Percentiles rank a stretch among this genome's conserved stretches.
Conservation (phyloP, 2,797 vertebrate species). For the Poeciliopsis turneri region DNA sequence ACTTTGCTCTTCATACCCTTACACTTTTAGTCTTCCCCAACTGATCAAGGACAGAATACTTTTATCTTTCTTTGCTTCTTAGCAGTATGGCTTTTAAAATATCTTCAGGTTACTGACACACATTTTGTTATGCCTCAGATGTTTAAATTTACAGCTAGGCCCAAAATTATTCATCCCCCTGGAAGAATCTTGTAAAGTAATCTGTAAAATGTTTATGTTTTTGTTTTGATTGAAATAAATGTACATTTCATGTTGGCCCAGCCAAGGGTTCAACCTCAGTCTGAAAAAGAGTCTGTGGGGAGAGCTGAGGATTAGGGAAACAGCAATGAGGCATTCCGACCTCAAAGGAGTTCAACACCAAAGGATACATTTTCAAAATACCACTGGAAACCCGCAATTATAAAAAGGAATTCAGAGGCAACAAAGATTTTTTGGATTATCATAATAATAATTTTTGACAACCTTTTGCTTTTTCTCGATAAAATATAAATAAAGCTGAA, state of each 20-base stretch:
- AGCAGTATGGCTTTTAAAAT: neutral
- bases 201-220: neutral
- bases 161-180: neutral
- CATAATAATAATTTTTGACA: neutral
- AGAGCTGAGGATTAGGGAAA: neutral
- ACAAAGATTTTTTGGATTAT: neutral
- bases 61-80: neutral
- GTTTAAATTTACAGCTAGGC: neutral
- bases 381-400: neutral
- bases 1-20: neutral
- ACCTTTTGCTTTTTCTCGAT: neutral
- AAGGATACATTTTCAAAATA: neutral
- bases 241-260: neutral
- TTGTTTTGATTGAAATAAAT: neutral
- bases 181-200: neutral
- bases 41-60: neutral
- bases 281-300: neutral
- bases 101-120: neutral
- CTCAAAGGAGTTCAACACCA: neutral
- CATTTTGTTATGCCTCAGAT: neutral
- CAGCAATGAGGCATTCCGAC: neutral
- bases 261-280: neutral
- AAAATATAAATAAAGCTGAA: neutral
- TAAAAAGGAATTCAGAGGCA: neutral
- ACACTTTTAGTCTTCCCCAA: neutral